phyloP scores from a whole-genome alignment of 1,140 invertebrate genomes.

The Choristoneura fumiferana region DNA sequence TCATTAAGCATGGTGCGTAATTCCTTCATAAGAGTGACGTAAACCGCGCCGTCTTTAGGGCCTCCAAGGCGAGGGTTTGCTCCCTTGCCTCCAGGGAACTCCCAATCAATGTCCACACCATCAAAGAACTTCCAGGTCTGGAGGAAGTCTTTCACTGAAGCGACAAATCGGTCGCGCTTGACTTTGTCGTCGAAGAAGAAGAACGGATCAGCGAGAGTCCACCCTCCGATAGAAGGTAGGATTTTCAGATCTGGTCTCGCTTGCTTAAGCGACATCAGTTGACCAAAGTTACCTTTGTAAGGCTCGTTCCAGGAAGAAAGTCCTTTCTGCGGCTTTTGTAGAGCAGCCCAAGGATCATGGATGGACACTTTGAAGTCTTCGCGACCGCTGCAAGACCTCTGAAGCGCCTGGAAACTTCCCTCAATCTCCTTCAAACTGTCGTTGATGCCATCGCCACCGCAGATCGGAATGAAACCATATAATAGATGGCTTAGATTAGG shows the following conservation, averaged over 20 bases:
- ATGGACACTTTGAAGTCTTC: slow-evolving; percentile 73
- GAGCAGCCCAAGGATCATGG: slow-evolving; percentile 70
- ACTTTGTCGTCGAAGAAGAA: slow-evolving; percentile 65
- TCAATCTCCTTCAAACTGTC: slow-evolving; percentile 76
- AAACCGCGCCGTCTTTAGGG: slow-evolving; percentile 60
- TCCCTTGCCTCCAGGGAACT: slow-evolving; percentile 71
- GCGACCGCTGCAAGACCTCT: slow-evolving; percentile 66
- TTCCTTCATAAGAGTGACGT: slow-evolving; percentile 66
- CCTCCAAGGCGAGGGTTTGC: slow-evolving; percentile 63
- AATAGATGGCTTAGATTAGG: slow-evolving; percentile 67
- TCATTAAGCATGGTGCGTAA: slow-evolving; percentile 66
- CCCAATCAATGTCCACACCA: slow-evolving; percentile 72
- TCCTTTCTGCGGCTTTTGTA: slow-evolving; percentile 72
- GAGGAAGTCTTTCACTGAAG: slow-evolving; percentile 69
- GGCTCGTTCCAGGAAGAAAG: slow-evolving; percentile 70
- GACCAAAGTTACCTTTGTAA: slow-evolving; percentile 72
- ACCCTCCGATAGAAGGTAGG: slow-evolving; percentile 67
- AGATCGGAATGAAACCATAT: slow-evolving; percentile 72
- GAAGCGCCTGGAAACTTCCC: slow-evolving; percentile 69
- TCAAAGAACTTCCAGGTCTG: slow-evolving; percentile 74
- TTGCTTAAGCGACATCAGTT: slow-evolving; percentile 70
- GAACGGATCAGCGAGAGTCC: slow-evolving; percentile 74
- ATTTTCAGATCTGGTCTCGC: slow-evolving; percentile 68
- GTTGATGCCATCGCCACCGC: slow-evolving; percentile 70
- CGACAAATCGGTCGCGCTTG: slow-evolving; percentile 63